Conservation (phyloP, 1,140 invertebrate genomes). For the Lethrus apterus region DNA sequence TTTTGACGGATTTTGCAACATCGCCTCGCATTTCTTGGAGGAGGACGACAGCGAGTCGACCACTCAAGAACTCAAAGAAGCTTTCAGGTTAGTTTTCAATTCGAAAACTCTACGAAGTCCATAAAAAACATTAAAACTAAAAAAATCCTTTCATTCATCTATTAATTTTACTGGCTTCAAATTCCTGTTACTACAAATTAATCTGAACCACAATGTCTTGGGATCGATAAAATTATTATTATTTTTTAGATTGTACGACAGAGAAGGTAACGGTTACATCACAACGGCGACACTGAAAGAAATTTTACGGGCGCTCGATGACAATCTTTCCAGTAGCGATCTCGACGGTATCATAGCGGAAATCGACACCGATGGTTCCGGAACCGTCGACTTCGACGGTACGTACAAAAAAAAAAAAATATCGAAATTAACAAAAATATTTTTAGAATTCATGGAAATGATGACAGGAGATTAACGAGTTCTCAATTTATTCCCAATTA, state of each 20-base stretch:
- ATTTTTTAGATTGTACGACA: constrained; percentile 51
- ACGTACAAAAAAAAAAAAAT: too few species aligned
- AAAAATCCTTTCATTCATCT: too few species aligned
- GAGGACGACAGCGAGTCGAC: constrained; percentile 88
- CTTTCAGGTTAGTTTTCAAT: constrained; percentile 59
- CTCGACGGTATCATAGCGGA: constrained; percentile 88
- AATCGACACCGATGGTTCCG: constrained; percentile 89
- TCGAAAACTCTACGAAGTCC: not conserved
- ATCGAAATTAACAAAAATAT: too few species aligned
- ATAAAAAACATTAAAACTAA: too few species aligned
- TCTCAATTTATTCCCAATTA: too few species aligned
- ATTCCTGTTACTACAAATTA: too few species aligned
- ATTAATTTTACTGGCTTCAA: too few species aligned
- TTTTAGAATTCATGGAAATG: constrained; percentile 85
- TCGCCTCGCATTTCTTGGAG: constrained; percentile 83
- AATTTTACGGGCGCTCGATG: constrained; percentile 83
- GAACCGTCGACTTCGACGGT: constrained; percentile 86
- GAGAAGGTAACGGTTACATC: constrained; percentile 87
- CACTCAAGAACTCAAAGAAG: constrained; percentile 90
- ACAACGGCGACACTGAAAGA: constrained; percentile 85
- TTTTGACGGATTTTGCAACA: constrained; percentile 86
- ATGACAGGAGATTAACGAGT: constrained; percentile 79
- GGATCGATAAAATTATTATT: too few species aligned
- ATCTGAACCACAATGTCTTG: too few species aligned
- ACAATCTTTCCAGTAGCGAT: constrained; percentile 75